Base-by-base conservation (phyloP, 2,888 invertebrate genomes). In the Polydrusus tereticollis region DNA sequence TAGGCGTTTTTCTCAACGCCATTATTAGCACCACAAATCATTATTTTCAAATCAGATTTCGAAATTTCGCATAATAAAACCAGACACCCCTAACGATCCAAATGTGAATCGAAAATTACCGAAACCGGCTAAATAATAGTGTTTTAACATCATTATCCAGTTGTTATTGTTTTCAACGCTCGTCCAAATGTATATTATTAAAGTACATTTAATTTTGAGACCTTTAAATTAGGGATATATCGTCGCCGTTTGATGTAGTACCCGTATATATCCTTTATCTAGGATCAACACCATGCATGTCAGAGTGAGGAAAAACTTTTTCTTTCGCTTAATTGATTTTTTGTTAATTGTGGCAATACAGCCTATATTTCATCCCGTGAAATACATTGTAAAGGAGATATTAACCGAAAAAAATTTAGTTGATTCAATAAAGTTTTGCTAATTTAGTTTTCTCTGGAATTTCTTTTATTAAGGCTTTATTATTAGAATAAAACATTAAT, bases 121-220 rank as follows among this genome's bases (percentile, higher is more conserved):
- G 33, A 72, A 72, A 47, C 66, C 62, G 14, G 66, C 60, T 43
- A 67, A 72, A 72, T 72, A 67, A 72, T 66, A 64, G 72, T 72
- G 62, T 66, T 72, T 72, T 45, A 16, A 41, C 50, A 52, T 72
- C 72, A 72, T 72, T 72, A 72, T 67, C 52, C 72, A 67, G 72
- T 72, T 72, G 72, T 72, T 72, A 67, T 67, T 72, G 72, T 72
- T 72, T 72, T 67, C 72, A 26, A 23, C 69, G 69, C 69, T 69
- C 33, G 64, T 64, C 58, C 38, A 69, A 69, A 64, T 69, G 26
- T 69, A 64, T 69, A 38, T 69, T 69, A 63, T 69, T 63, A 69
- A 69, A 64, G 64, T 58, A 69, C 63, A 69, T 69, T 69, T 69
- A 63, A 69, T 69, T 69, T 38, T n/a, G 65, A 16, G 41, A 43